Evolutionary conservation across 2,113 vertebrate species (phyloP), one percentile per base, ranked within the genome.

Genomic region (Echinops telfairi): DNA sequence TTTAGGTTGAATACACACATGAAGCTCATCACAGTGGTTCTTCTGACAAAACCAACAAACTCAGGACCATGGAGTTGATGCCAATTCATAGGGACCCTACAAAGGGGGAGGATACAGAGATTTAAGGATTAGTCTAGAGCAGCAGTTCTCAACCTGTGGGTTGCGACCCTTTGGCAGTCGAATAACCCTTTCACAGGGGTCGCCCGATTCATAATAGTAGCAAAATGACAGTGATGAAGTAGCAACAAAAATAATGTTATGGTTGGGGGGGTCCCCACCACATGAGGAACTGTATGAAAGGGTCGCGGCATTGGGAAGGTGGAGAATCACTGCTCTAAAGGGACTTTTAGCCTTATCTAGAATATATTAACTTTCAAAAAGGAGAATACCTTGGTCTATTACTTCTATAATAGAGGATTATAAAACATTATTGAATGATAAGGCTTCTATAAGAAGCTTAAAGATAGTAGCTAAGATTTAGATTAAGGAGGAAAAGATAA

Each of bases 391-490:
- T 71, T 71, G 60, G 71, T 71, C 53, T 84, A 66, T 9, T 71
- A 79, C 64, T 89, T 86, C 7, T 81, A 60, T 36, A 82, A 70
- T 68, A 60, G 40, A 81, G 31, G 53, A 83, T 36, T 77, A 14
- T 82, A 94, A 82, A 85, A 81, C 31, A 81, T 53, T 6, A 66
- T 83, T 83, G 80, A 89, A 43, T 71, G 57, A 82, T 23, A 75
- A 75, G 25, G 19, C 64, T 87, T 68, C 75, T 78, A 84, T 53
- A 66, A 85, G 58, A 90, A 60, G 33, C 17, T 77, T 43, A 47
- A 60, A 62, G 83, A 53, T 81, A 86, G 71, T 91, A 57, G 29
- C 7, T 75, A 53, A 75, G 43, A 92, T 64, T 88, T 84, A 86
- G 64, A 27, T 1, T 88, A 70, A 87, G 70, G 43, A 64, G 9